A percentile compares a stretch with the other conserved stretches of the same genome.
phyloP scores from a whole-genome alignment of 2,797 vertebrate species.

The Sebastes wilsoni region DNA sequence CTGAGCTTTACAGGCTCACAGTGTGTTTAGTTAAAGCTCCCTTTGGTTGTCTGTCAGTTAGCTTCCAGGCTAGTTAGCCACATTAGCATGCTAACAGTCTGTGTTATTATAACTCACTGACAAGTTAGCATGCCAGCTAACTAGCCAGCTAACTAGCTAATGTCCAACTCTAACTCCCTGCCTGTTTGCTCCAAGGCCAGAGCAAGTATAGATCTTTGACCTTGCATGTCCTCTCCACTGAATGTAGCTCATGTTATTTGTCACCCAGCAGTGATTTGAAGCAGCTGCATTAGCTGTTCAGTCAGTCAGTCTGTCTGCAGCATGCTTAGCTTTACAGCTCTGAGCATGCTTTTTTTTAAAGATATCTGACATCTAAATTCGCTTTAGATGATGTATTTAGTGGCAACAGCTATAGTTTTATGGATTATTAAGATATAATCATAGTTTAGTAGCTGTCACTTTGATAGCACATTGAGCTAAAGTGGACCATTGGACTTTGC shows the following conservation, averaged over 20 bases:
- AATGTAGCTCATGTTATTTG: neutral
- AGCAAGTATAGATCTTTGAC: conserved; percentile 38
- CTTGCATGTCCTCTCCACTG: conserved; percentile 13
- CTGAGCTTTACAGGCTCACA: neutral
- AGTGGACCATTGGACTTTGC: conserved; percentile 52
- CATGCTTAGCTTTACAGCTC: neutral
- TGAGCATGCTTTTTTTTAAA: neutral
- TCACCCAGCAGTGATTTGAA: neutral
- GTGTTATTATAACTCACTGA: neutral
- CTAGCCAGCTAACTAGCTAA: conserved; percentile 1
- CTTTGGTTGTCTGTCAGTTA: conserved; percentile 32
- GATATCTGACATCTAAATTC: neutral
- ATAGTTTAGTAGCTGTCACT: neutral
- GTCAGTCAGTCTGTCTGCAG: neutral
- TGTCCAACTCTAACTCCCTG: neutral
- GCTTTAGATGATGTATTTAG: neutral
- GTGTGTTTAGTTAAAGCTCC: neutral
- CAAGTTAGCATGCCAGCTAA: conserved; percentile 18
- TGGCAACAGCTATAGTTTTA: neutral
- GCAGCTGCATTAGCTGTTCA: neutral
- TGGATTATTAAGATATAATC: neutral
- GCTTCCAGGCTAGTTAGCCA: conserved; percentile 43
- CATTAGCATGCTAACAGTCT: neutral
- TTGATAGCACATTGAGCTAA: neutral
- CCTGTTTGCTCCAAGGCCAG: neutral